Evolutionary conservation across 2,797 vertebrate genomes (phyloP).

Genomic region (Helicolenus hilgendorfi): DNA sequence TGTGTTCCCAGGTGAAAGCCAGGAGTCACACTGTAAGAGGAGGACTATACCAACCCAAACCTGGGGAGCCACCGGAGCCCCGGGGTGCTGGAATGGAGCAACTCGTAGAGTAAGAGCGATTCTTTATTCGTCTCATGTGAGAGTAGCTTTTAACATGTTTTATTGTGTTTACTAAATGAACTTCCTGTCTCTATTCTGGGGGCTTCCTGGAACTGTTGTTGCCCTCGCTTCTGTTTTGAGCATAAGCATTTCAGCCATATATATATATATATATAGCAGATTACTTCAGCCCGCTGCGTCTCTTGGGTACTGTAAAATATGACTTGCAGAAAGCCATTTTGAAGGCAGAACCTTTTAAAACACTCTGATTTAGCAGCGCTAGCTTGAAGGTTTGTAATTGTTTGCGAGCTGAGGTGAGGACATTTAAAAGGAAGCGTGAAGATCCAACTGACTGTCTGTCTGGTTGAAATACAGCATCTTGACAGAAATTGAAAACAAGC

Average conservation of each 20-base stretch:
- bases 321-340: neutral
- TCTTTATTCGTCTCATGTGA: constrained; percentile 28
- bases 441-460: neutral
- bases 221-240: constrained; percentile 47
- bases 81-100: constrained; percentile 84
- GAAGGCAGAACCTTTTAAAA: neutral
- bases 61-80: constrained; percentile 54
- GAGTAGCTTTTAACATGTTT: constrained; percentile 47
- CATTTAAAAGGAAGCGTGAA: neutral
- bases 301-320: neutral
- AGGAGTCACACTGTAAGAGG: constrained; percentile 18
- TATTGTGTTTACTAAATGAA: constrained; percentile 76
- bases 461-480: constrained; percentile 16
- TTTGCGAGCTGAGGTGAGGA: neutral
- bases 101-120: constrained; percentile 82
- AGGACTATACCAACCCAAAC: constrained; percentile 36
- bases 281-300: neutral
- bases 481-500: constrained; percentile 30
- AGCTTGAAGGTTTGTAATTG: neutral
- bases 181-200: constrained; percentile 81
- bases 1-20: constrained; percentile 50
- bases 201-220: constrained; percentile 81
- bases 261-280: neutral
- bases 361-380: neutral
- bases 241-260: constrained; percentile 14